Base-by-base conservation (phyloP, 2,888 invertebrate species). In the Griposia aprilina region DNA sequence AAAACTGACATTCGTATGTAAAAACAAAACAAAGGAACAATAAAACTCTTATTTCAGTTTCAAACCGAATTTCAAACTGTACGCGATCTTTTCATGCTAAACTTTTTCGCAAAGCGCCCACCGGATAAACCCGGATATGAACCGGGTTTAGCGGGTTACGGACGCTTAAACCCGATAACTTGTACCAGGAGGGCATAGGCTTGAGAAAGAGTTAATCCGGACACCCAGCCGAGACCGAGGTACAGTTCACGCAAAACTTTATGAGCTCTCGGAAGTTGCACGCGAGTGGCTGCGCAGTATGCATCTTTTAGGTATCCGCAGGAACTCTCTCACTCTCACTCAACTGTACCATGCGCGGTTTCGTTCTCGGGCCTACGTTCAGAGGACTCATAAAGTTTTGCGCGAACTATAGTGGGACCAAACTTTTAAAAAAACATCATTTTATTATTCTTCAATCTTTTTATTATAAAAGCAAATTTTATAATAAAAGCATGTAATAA, bases 161-260 rank as follows among this genome's bases (percentile, higher is more conserved):
- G 94, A 94, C 92, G 97, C 94, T 95, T 96, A 94, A 95, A 94
- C 94, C 94, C 93, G 94, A 92, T 93, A 93, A 91, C 91, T 89
- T 88, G 77, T 93, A 97, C 95, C 89, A 96, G 95, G 96, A 83
- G n/a, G 81, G 17, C 95, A 97, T 94, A 92, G 74, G 4, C 36
- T 8, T 3, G 83, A 88, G 90, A 87, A 90, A 84, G 87, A 78
- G 86, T 90, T 95, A 95, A 95, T 95, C 96, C 94, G 90, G 36
- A 79, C 78, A 87, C 84, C 86, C 89, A 84, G 81, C 80, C 83
- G 70, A 26, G 1, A 41, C 66, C 45, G 74, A 73, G 62, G 20
- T n/a, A n/a, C n/a, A n/a, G n/a, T n/a, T n/a, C n/a, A n/a, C n/a
- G n/a, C n/a, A n/a, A n/a, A n/a, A n/a, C n/a, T n/a, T n/a, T n/a